A percentile compares a stretch with the other conserved stretches of the same genome.
These are phyloP conservation scores for Erebia aethiops DNA, from an alignment of 2,888 invertebrate genomes.

Conservation along the genomic window DNA sequence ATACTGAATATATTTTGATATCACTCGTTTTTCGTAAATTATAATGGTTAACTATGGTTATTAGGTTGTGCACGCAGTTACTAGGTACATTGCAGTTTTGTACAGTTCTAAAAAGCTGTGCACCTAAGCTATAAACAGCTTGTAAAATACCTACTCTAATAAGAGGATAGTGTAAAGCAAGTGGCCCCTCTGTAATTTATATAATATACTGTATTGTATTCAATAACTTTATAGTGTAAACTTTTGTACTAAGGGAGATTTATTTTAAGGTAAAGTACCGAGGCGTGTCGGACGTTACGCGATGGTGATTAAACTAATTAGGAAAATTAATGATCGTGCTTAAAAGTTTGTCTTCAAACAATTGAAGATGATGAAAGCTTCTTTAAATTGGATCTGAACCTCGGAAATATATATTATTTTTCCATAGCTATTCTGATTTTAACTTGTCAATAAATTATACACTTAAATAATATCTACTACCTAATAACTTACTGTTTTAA, in stretches of 20 bases:
- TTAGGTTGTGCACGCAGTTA: too few relatives aligned
- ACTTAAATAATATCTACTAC: background rate
- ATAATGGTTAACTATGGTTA: background rate
- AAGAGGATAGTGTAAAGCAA: conserved; percentile 23
- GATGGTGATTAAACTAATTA: conserved; percentile 72
- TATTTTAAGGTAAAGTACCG: conserved; percentile 47
- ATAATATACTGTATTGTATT: conserved; percentile 33
- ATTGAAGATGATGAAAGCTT: conserved; percentile 32
- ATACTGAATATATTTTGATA: too few relatives aligned
- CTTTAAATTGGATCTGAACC: conserved; percentile 23
- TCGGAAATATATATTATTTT: background rate
- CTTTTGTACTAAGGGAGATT: conserved; percentile 32
- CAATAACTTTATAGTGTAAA: conserved; percentile 31
- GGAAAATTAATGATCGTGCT: conserved; percentile 63
- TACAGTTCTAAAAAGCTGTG: background rate
- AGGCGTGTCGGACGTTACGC: conserved; percentile 61
- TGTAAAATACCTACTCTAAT: conserved; percentile 21
- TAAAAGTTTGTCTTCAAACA: conserved; percentile 56
- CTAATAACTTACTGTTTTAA: background rate
- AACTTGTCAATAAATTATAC: conserved; percentile 2
- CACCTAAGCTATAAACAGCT: background rate
- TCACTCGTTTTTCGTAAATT: background rate
- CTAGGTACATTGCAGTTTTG: background rate
- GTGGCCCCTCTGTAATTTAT: conserved; percentile 29
- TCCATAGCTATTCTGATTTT: background rate